phyloP scores from a whole-genome alignment of 2,888 invertebrate genomes.

The Teleiodes luculella region DNA sequence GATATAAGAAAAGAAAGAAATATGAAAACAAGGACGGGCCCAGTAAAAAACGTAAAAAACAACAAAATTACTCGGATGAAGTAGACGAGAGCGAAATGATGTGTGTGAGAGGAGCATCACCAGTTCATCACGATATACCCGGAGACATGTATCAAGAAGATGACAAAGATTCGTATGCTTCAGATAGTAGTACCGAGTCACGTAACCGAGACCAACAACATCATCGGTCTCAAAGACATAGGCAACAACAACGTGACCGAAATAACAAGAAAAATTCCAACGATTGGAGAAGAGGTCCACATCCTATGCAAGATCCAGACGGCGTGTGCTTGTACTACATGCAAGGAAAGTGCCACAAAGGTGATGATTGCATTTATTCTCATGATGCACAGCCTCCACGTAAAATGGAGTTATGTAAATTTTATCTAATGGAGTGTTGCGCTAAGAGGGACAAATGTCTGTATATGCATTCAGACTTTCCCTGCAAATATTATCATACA shows the following conservation, averaged over 20 bases:
- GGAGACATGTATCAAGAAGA: slow-evolving; percentile 67
- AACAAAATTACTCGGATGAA: slow-evolving; percentile 74
- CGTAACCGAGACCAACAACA: slow-evolving; percentile 67
- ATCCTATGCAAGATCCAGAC: slow-evolving; percentile 82
- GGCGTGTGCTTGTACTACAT: slow-evolving; percentile 90
- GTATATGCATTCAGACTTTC: slow-evolving; percentile 98
- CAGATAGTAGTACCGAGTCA: slow-evolving; percentile 77
- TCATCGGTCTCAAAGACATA: slow-evolving; percentile 61
- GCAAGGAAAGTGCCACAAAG: slow-evolving; percentile 93
- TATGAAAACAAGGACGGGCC: slow-evolving; percentile 78
- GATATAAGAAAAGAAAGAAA: slow-evolving; percentile 79
- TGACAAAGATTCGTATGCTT: slow-evolving; percentile 73
- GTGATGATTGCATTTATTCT: slow-evolving; percentile 91
- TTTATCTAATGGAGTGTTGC: slow-evolving; percentile 96
- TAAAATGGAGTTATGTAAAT: slow-evolving; percentile 97
- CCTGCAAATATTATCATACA: slow-evolving; percentile 97
- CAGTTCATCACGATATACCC: slow-evolving; percentile 61
- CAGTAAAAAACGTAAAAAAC: slow-evolving; percentile 77
- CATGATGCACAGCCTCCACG: slow-evolving; percentile 90
- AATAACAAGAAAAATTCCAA: slow-evolving; percentile 75
- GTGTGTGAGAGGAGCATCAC: slow-evolving; percentile 88
- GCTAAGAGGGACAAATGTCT: slow-evolving; percentile 96
- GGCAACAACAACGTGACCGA: slow-evolving; percentile 57
- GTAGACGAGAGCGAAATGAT: slow-evolving; percentile 89
- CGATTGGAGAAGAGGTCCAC: slow-evolving; percentile 75